Evolutionary conservation across 2,888 invertebrate genomes (phyloP), one percentile per base, ranked within the genome.

Genomic region (Eristalinus sepulchralis): DNA sequence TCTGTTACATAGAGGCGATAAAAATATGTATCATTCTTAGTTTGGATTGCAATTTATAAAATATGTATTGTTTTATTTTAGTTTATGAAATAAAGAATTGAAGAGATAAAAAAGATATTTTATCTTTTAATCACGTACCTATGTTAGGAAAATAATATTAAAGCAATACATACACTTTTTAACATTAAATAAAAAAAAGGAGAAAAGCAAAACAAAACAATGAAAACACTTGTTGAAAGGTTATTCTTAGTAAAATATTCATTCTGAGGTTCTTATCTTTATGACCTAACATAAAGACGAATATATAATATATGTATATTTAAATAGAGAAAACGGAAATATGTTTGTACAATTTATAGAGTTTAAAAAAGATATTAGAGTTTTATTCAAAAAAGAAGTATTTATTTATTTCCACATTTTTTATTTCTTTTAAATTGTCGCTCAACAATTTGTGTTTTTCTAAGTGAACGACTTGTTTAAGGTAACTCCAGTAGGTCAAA

Each of bases 111-210:
- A 34, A 64, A 47, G 13, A 87, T 75, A 31, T 33, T 57, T 55
- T 64, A 87, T 84, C 73, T 87, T 83, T 87, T 78, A 83, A 87
- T 83, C 76, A 84, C 70, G 84, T 88, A 83, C 88, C 79, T 83
- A 88, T 77, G 81, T 87, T 80, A 77, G 77, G 83, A 63, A 87
- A 86, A 82, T 81, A 83, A 83, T 88, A 88, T 87, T 87, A 81
- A 88, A 84, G 88, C 84, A 85, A 88, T 88, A 88, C 80, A 68
- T 88, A 88, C 85, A 87, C 73, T 80, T 78, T 84, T 81, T 62
- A 84, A 81, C 63, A 71, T 66, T 59, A 81, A 73, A 62, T 27
- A 47, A 67, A 67, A 75, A 57, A 67, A 20, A 66, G 76, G 27
- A 11, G 24, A 53, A 62, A 68, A 60, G 31, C 13, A 47, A 60